phyloP scores from a whole-genome alignment of 2,113 vertebrate species.

The Brachionichthys hirsutus region DNA sequence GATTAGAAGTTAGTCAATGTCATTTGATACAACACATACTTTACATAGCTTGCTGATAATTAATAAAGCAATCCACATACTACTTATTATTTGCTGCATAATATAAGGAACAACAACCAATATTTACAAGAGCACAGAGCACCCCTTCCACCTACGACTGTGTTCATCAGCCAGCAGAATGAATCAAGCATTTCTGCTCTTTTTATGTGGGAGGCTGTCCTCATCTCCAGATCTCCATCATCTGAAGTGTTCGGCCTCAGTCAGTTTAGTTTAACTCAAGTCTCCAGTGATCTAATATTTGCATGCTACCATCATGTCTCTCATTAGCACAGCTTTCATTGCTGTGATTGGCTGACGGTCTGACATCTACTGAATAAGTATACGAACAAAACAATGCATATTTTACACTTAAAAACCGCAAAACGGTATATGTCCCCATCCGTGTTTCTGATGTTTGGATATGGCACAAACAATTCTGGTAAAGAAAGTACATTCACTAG shows the following conservation, averaged over 20 bases:
- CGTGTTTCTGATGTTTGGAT: too few species aligned
- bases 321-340: constrained; percentile 8
- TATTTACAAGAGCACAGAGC: not conserved
- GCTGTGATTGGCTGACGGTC: not conserved
- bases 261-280: constrained; percentile 1
- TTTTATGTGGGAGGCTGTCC: constrained; percentile 19
- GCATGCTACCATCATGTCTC: constrained; percentile 29
- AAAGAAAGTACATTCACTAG: too few species aligned
- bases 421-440: too few species aligned
- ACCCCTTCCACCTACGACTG: not conserved
- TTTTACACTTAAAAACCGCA: too few species aligned
- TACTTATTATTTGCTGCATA: not conserved
- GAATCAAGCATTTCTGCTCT: not conserved
- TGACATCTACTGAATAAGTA: not conserved
- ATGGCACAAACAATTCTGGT: too few species aligned
- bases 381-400: too few species aligned
- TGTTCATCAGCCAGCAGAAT: not conserved
- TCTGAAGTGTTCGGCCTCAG: not conserved
- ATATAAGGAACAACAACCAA: not conserved
- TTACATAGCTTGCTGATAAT: too few species aligned
- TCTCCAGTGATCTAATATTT: constrained; percentile 45
- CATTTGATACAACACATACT: too few species aligned
- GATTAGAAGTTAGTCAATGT: too few species aligned
- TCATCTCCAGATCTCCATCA: constrained; percentile 12
- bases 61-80: too few species aligned